These are phyloP conservation scores for Sminthopsis crassicaudata DNA, from an alignment of 2,113 vertebrate species.

Conservation along the genomic window DNA sequence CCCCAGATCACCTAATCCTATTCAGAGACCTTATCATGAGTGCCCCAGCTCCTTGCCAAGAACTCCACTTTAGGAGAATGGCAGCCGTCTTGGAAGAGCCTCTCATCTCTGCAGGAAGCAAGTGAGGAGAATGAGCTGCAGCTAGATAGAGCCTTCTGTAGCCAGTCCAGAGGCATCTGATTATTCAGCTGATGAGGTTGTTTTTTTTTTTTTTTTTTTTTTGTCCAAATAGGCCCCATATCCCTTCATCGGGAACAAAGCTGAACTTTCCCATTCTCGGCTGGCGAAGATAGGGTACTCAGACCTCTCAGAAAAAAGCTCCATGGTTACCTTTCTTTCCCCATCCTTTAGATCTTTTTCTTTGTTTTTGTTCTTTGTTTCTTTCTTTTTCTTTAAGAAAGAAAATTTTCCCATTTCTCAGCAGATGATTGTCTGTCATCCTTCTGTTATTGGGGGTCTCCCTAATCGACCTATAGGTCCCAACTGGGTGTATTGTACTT, in stretches of 20 bases:
- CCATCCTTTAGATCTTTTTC: constrained; percentile 79
- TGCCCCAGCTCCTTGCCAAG: constrained; percentile 64
- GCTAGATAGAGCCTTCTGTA: constrained; percentile 74
- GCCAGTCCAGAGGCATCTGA: constrained; percentile 77
- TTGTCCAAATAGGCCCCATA: constrained; percentile 70
- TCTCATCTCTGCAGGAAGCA: constrained; percentile 72
- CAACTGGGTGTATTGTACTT: constrained; percentile 48
- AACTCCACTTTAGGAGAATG: constrained; percentile 68
- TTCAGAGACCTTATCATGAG: constrained; percentile 42
- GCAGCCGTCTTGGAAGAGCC: constrained; percentile 62
- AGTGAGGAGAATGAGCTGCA: constrained; percentile 49
- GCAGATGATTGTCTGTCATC: constrained; percentile 73
- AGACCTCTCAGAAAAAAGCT: constrained; percentile 73
- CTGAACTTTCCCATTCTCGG: constrained; percentile 62
- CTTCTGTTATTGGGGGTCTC: constrained; percentile 69
- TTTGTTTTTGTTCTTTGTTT: constrained; percentile 80
- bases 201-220: constrained; percentile 45
- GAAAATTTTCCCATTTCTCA: constrained; percentile 69
- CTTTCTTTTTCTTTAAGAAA: constrained; percentile 76
- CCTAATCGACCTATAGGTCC: constrained; percentile 39
- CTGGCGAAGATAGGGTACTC: constrained; percentile 67
- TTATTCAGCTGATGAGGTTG: constrained; percentile 64
- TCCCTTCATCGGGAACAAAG: constrained; percentile 75
- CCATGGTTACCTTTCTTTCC: constrained; percentile 81
- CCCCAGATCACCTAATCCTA: constrained; percentile 69